Conservation (phyloP, 2,888 invertebrate genomes). For the Ophion ventricosus region DNA sequence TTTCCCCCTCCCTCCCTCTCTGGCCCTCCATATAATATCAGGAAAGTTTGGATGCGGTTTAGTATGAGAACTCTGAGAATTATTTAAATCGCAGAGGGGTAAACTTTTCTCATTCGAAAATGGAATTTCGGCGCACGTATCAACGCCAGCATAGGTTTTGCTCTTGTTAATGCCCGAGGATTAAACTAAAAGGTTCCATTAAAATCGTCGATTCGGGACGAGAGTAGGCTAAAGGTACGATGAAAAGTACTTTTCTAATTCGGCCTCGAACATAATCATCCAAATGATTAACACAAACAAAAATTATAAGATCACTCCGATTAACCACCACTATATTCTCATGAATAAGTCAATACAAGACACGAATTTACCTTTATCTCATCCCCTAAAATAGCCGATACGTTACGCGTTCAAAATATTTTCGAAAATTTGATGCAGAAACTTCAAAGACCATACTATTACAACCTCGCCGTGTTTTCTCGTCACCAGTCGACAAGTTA, state of each 20-base stretch:
- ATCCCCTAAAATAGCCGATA: no score
- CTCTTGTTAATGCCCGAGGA: conserved; percentile 1
- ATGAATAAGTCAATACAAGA: no score
- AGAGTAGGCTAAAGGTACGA: not conserved
- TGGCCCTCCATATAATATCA: conserved; percentile 1
- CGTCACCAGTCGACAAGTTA: no score
- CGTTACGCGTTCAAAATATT: no score
- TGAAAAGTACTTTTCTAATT: not conserved
- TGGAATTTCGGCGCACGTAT: conserved; percentile 39
- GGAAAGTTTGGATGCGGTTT: conserved; percentile 38
- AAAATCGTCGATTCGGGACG: not conserved
- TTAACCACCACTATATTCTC: not conserved
- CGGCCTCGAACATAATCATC: not conserved
- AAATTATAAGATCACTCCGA: not conserved
- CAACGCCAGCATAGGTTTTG: conserved; percentile 20
- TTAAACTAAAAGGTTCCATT: not conserved
- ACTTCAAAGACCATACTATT: no score
- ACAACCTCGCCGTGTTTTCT: no score
- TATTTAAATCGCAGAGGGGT: conserved; percentile 49
- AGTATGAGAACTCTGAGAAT: conserved; percentile 37
- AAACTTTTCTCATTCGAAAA: conserved; percentile 55
- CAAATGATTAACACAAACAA: not conserved
- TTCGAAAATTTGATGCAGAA: no score
- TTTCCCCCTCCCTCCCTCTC: not conserved
- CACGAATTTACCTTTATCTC: no score